A percentile compares a stretch with the other conserved stretches of the same genome.
These are phyloP conservation scores for Conus canariensis DNA, from an alignment of 2,888 invertebrate species.

Conservation along the genomic window DNA sequence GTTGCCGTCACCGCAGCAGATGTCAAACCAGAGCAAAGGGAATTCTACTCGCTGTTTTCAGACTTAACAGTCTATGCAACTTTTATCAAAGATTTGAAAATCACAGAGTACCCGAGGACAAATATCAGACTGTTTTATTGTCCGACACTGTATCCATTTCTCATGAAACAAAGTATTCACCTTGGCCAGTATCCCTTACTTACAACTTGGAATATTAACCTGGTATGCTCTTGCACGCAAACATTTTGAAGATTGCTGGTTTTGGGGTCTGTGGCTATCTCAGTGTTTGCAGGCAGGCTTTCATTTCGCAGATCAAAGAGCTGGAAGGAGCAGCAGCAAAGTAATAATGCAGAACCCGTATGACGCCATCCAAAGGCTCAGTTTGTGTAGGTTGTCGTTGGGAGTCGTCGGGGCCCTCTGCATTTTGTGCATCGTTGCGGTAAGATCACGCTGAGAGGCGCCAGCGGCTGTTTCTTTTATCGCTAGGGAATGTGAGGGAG, in stretches of 20 bases:
- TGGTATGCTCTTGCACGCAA: no score
- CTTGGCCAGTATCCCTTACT: no score
- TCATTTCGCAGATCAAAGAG: not conserved
- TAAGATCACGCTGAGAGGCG: constrained; percentile 12
- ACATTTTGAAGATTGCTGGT: no score
- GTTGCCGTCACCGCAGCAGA: no score
- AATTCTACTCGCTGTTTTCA: no score
- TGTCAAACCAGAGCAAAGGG: no score
- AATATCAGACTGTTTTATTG: not conserved
- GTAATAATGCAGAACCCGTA: not conserved
- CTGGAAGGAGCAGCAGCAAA: not conserved
- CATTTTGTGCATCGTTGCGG: not conserved
- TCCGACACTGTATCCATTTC: not conserved
- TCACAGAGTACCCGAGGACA: not conserved
- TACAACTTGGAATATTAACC: no score
- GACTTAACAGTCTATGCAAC: no score
- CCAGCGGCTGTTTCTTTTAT: not conserved
- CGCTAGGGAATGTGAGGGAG: not conserved
- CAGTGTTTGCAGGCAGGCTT: not conserved
- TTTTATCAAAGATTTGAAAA: no score
- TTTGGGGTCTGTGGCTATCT: not conserved
- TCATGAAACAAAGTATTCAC: not conserved
- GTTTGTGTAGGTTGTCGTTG: not conserved
- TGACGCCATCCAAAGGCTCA: not conserved
- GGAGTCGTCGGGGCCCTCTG: not conserved